phyloP scores from a whole-genome alignment of 1,140 invertebrate genomes.

The Listronotus oregonensis region DNA sequence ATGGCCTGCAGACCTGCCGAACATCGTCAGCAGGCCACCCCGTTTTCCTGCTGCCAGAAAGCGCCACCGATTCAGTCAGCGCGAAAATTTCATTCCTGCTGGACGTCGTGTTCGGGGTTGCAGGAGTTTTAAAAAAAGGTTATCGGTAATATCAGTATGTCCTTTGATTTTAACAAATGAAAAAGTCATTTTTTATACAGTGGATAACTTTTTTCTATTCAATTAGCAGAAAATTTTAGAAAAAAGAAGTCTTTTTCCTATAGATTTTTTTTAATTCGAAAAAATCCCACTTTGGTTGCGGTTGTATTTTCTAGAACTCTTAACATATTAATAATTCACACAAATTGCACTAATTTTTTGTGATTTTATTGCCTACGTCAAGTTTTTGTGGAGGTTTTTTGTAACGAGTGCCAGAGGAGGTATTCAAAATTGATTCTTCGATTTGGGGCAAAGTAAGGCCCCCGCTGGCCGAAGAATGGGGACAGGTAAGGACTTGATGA shows the following conservation, averaged over 20 bases:
- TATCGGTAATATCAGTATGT: no score
- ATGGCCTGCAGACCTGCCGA: constrained; percentile 54
- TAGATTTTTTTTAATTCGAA: no score
- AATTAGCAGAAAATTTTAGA: no score
- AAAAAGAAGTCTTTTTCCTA: no score
- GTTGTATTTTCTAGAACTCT: no score
- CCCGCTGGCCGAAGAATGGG: constrained; percentile 55
- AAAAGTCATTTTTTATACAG: no score
- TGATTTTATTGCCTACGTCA: neutral
- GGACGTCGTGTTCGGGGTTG: constrained; percentile 15
- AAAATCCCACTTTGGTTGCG: no score
- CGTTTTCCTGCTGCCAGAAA: constrained; percentile 25
- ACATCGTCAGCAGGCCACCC: constrained; percentile 45
- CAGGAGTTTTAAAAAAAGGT: neutral
- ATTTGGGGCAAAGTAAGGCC: constrained; percentile 55
- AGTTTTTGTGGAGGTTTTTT: constrained; percentile 9
- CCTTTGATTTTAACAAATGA: no score
- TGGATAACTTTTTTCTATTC: no score
- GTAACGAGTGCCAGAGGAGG: neutral
- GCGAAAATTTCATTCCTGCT: constrained; percentile 35
- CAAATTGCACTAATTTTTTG: neutral
- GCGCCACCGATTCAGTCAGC: constrained; percentile 45
- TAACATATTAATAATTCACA: no score
- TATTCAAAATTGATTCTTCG: constrained; percentile 54
- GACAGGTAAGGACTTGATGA: constrained; percentile 46